These are phyloP conservation scores for Grammomys dolichurus DNA, from an alignment of 2,113 vertebrate genomes.

Conservation along the genomic window DNA sequence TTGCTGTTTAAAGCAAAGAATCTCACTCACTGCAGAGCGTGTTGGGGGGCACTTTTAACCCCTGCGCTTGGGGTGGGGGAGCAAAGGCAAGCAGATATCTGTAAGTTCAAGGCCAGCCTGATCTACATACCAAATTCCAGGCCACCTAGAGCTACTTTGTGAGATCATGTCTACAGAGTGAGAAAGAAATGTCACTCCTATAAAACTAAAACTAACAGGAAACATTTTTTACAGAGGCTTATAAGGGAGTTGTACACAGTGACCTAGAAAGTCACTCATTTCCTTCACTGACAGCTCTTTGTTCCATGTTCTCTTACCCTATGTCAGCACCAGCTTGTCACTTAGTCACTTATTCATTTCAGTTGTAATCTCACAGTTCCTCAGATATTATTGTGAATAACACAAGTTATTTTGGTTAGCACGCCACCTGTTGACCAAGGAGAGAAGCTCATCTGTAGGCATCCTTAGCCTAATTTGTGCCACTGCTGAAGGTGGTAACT, in stretches of 20 bases:
- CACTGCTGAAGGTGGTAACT: neutral
- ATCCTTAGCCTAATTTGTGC: neutral
- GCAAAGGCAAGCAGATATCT: neutral
- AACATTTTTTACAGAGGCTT: neutral
- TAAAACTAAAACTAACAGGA: neutral
- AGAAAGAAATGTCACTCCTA: neutral
- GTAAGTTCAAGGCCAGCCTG: neutral
- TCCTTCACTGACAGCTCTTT: neutral
- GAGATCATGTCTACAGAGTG: neutral
- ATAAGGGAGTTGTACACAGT: neutral
- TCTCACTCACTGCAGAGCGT: neutral
- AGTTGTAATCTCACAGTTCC: neutral
- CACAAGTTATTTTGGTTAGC: neutral
- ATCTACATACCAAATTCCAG: neutral
- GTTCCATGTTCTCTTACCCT: neutral
- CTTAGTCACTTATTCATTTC: neutral
- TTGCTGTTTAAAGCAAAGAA: neutral
- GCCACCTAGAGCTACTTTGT: neutral
- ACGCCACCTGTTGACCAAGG: neutral
- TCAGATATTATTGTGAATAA: neutral
- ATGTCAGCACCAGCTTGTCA: neutral
- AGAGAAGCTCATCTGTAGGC: neutral
- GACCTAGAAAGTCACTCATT: neutral
- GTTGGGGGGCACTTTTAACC: neutral
- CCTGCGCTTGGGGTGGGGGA: neutral